Base-by-base conservation (phyloP, 2,888 invertebrate species). In the Drosophila paranaensis region DNA sequence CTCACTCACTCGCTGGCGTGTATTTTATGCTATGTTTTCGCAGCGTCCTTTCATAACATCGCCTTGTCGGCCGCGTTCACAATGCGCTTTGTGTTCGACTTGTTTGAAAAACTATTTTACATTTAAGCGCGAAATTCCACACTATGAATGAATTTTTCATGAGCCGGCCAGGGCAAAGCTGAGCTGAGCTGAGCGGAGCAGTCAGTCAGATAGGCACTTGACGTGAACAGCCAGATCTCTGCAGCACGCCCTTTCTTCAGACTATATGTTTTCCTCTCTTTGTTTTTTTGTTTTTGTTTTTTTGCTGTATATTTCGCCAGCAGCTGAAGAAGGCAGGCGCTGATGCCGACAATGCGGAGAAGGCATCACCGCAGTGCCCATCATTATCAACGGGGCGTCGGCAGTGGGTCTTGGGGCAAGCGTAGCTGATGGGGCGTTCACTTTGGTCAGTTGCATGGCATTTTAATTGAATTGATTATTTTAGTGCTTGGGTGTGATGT, bases 401-500 rank as follows among this genome's bases (percentile, higher is more conserved):
- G 57, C 42, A 66, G 51, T 53, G 33, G 53, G 46, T 37, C 54
- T 61, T 60, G 67, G 55, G 77, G 65, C 64, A 46, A 78, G 74
- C 73, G 73, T 69, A 16, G 69, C 66, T 65, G 65, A 62, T 77
- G 62, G 79, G 80, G 77, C 79, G 67, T 77, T 72, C 79, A 66
- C 71, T 64, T 74, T 79, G 82, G 79, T 79, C 88, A 88, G 88
- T 72, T 74, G 81, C 72, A 78, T 79, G 90, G 86, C 89, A 87
- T 90, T 87, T 87, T 90, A 87, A 90, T 87, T 87, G 86, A 87
- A 87, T 87, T 87, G 86, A 87, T 87, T 87, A 87, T 90, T 87
- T 86, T 86, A 79, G 77, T 81, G 88, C 66, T 68, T 60, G 86
- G 90, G 90, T 86, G 86, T 90, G 86, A 86, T 88, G 80, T 78